Evolutionary conservation across 2,113 vertebrate genomes (phyloP).

Genomic region (Chiloscyllium plagiosum): DNA sequence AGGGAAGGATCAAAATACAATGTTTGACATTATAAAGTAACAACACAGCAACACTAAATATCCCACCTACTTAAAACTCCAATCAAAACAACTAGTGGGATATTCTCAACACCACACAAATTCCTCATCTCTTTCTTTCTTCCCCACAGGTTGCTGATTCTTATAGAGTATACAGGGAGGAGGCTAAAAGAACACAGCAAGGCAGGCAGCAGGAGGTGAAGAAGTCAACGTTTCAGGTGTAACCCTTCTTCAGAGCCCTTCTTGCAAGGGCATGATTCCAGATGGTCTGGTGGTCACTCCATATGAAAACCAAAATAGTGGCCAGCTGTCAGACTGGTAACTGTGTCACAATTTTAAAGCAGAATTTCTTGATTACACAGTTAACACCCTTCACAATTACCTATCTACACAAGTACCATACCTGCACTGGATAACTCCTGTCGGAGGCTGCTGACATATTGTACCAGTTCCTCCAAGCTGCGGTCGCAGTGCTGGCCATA

Average conservation of each 20-base stretch:
- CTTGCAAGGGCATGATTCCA: background rate
- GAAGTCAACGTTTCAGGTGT: no score
- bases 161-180: background rate
- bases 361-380: background rate
- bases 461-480: slow-evolving; percentile 75
- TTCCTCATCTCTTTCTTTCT: background rate
- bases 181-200: no score
- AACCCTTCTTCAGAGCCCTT: no score
- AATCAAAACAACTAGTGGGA: background rate
- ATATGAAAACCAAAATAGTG: background rate
- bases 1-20: background rate
- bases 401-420: background rate
- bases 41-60: background rate
- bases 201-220: no score
- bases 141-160: background rate
- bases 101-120: background rate
- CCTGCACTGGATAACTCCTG: slow-evolving; percentile 70
- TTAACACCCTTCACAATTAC: background rate
- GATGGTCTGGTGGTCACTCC: background rate
- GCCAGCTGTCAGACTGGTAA: background rate
- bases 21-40: background rate
- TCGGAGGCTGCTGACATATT: slow-evolving; percentile 71
- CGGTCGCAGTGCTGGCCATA: slow-evolving; percentile 81
- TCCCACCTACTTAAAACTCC: background rate
- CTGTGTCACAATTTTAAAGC: background rate